Conservation (phyloP, 2,797 vertebrate genomes). For the Micrastur ruficollis region DNA sequence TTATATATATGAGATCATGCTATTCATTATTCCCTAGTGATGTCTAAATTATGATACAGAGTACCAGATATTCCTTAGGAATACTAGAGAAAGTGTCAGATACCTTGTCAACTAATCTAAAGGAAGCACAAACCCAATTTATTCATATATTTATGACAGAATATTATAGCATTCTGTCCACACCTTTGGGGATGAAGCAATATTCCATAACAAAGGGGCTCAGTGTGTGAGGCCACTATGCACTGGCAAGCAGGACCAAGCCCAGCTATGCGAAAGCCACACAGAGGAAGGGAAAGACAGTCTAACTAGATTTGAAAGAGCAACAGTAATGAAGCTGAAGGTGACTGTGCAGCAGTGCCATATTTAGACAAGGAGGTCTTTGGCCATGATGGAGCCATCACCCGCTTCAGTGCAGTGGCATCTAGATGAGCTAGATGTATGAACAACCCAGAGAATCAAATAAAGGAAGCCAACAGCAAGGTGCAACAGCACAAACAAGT, state of each 20-base stretch:
- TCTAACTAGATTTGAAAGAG: neutral
- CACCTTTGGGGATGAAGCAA: neutral
- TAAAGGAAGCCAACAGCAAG: neutral
- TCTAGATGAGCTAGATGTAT: neutral
- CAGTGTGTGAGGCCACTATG: accelerated
- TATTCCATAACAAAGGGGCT: neutral
- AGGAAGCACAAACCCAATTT: neutral
- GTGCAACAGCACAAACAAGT: neutral
- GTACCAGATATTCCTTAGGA: neutral
- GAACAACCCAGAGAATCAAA: neutral
- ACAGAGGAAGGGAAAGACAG: neutral
- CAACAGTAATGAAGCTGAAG: neutral
- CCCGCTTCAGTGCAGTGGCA: neutral
- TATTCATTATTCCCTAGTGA: neutral
- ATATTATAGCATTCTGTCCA: neutral
- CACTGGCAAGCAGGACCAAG: neutral
- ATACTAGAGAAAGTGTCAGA: neutral
- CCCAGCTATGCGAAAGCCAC: neutral
- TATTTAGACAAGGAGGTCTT: neutral
- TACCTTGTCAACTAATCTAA: neutral
- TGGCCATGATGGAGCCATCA: neutral
- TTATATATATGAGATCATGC: neutral
- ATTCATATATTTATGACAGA: neutral
- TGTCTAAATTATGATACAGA: neutral
- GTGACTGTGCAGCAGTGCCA: neutral